A percentile compares a stretch with the other conserved stretches of the same genome.
These are phyloP conservation scores for Petrocephalus schoutedeni DNA, from an alignment of 2,797 vertebrate genomes.

Conservation along the genomic window DNA sequence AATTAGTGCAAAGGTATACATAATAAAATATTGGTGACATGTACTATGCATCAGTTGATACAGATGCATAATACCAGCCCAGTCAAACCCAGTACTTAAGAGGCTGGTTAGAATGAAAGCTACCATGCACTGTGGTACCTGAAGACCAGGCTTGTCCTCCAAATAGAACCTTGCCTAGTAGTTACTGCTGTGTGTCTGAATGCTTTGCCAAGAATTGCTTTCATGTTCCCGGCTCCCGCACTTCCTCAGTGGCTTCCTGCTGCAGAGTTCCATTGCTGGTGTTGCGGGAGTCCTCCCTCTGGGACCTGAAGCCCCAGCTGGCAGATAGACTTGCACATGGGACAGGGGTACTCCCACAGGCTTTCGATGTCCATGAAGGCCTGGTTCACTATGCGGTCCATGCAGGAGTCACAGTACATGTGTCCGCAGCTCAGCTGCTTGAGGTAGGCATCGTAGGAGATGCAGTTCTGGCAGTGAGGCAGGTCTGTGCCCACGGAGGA, in stretches of 20 bases:
- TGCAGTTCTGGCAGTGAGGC: slow-evolving; percentile 28
- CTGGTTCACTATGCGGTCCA: slow-evolving; percentile 68
- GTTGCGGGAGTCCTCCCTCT: slow-evolving; percentile 31
- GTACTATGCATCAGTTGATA: background rate
- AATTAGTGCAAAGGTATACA: background rate
- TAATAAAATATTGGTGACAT: background rate
- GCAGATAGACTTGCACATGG: slow-evolving; percentile 65
- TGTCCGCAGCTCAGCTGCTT: slow-evolving; percentile 55
- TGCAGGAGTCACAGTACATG: slow-evolving; percentile 65
- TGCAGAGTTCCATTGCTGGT: slow-evolving; percentile 47
- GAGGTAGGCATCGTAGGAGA: slow-evolving; percentile 16
- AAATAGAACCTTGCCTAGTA: background rate
- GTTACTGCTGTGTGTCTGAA: background rate
- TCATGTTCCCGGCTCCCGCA: background rate
- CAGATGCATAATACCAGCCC: background rate
- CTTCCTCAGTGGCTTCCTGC: slow-evolving; percentile 29
- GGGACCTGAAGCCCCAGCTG: slow-evolving; percentile 52
- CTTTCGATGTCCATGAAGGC: slow-evolving; percentile 36
- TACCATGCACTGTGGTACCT: background rate
- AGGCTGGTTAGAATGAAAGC: background rate
- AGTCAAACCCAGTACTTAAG: background rate
- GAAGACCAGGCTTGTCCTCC: background rate
- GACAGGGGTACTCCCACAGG: slow-evolving; percentile 55
- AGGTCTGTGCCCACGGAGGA: slow-evolving; percentile 59
- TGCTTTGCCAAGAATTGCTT: background rate